Conservation (phyloP, 2,888 invertebrate species). For the Crematogaster levior region DNA sequence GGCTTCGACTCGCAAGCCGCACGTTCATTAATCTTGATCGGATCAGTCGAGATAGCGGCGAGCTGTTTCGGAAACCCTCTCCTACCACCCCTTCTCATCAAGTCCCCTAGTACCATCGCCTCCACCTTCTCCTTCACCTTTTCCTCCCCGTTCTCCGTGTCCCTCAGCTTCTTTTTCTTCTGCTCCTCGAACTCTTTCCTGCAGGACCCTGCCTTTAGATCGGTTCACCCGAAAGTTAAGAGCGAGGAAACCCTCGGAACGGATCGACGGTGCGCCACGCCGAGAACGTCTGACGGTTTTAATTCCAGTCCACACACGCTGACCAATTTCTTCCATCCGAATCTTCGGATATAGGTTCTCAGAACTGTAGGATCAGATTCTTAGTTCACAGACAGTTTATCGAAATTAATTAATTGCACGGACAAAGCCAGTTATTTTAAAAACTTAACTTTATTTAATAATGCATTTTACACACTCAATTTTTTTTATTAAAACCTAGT, state of each 20-base stretch:
- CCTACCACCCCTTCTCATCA: constrained; percentile 80
- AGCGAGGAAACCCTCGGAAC: constrained; percentile 69
- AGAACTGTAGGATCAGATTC: not conserved
- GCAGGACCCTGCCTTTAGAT: constrained; percentile 63
- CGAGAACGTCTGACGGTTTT: constrained; percentile 71
- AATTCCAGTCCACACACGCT: constrained; percentile 72
- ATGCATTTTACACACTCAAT: not conserved
- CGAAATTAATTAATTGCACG: not conserved
- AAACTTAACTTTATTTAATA: not conserved
- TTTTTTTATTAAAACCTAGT: not conserved
- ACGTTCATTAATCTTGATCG: constrained; percentile 87
- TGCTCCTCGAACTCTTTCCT: constrained; percentile 74
- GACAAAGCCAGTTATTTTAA: not conserved
- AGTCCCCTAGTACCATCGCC: constrained; percentile 78
- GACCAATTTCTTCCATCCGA: constrained; percentile 64
- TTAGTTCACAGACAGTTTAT: not conserved
- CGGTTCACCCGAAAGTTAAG: constrained; percentile 61
- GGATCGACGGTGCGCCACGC: constrained; percentile 69
- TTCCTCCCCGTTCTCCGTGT: constrained; percentile 63
- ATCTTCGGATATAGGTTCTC: constrained; percentile 29
- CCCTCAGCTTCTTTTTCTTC: constrained; percentile 73
- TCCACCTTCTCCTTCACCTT: constrained; percentile 69
- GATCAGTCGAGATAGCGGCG: constrained; percentile 85
- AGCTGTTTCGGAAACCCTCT: constrained; percentile 85
- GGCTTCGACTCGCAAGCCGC: constrained; percentile 87